phyloP scores from a whole-genome alignment of 1,140 invertebrate species.

The Tetramorium parvispinum region DNA sequence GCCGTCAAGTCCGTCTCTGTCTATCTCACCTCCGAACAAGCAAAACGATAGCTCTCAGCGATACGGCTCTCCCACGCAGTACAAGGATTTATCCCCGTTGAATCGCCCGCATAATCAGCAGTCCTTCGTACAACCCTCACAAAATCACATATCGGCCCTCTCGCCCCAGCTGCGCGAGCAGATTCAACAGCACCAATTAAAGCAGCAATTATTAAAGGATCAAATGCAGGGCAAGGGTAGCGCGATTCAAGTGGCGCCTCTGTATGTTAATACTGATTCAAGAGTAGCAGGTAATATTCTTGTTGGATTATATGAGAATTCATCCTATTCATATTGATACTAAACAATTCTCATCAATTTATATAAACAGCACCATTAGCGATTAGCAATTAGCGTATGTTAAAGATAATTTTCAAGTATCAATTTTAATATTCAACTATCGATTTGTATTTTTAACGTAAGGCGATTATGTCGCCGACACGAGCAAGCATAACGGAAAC shows the following conservation, averaged over 20 bases:
- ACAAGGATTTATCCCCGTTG: conserved; percentile 72
- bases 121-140: conserved; percentile 60
- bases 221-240: conserved; percentile 82
- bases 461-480: conserved; percentile 66
- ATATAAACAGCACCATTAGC: neutral
- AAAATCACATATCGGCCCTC: conserved; percentile 77
- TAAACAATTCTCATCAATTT: neutral
- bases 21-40: conserved; percentile 73
- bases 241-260: conserved; percentile 76
- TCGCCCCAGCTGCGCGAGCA: conserved; percentile 80
- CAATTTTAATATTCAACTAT: neutral
- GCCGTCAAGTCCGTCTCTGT: conserved; percentile 76
- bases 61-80: conserved; percentile 65
- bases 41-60: conserved; percentile 74
- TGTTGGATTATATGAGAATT: neutral
- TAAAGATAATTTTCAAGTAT: neutral
- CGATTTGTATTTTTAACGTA: conserved; percentile 9
- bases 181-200: conserved; percentile 82
- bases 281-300: conserved; percentile 72
- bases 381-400: neutral
- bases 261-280: conserved; percentile 84
- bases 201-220: conserved; percentile 81
- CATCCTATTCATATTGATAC: neutral
- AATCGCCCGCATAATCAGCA: conserved; percentile 68
- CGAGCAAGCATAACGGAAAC: conserved; percentile 73